Conservation (phyloP, 2,888 invertebrate species). For the Escarpia spicata region DNA sequence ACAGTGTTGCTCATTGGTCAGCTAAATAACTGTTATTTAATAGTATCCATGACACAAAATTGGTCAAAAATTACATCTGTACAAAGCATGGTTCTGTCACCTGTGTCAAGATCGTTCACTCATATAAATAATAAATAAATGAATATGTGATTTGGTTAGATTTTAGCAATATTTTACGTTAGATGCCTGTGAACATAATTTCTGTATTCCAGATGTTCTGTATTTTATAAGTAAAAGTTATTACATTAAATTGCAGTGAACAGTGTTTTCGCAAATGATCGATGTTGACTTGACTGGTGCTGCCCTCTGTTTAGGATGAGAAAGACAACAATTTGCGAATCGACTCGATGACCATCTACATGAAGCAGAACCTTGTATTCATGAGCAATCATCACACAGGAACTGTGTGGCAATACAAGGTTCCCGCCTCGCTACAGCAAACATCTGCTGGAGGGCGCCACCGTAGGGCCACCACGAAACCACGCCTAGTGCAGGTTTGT, state of each 20-base stretch:
- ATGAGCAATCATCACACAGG: conserved; percentile 24
- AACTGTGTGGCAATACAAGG: conserved; percentile 21
- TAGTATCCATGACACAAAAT: no score
- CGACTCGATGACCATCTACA: conserved; percentile 28
- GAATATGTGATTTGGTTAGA: no score
- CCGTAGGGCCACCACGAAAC: neutral
- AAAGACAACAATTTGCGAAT: conserved; percentile 25
- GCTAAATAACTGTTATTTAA: no score
- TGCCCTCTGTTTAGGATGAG: neutral
- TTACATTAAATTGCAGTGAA: neutral
- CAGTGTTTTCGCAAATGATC: neutral
- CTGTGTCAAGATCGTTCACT: no score
- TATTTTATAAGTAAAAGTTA: no score
- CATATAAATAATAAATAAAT: no score
- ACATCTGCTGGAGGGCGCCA: neutral
- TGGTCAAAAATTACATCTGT: no score
- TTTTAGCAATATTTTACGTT: no score
- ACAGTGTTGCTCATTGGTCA: no score
- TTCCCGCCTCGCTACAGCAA: conserved; percentile 17
- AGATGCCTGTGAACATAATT: no score
- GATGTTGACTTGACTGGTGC: neutral
- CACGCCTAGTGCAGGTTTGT: neutral
- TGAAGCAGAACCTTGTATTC: conserved; percentile 24
- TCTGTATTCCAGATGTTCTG: no score
- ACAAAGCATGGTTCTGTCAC: no score